Evolutionary conservation across 2,888 invertebrate genomes (phyloP).

Genomic region (Archips xylosteana): DNA sequence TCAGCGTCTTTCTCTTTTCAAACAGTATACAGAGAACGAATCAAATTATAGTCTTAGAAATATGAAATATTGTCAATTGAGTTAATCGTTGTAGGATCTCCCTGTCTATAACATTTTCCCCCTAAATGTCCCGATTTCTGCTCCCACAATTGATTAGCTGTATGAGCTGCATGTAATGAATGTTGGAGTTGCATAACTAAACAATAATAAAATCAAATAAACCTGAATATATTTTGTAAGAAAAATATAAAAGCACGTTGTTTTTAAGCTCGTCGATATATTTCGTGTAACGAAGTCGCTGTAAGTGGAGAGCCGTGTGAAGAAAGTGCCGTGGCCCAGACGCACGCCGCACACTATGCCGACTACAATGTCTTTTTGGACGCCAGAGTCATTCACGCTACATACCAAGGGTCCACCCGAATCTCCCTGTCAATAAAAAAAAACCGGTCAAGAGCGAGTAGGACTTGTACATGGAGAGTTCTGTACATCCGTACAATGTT

Average conservation of each 20-base stretch:
- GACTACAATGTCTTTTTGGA: slow-evolving; percentile 55
- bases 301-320: slow-evolving; percentile 55
- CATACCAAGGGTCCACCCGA: slow-evolving; percentile 73
- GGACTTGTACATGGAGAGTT: too few species aligned
- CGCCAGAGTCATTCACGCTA: slow-evolving; percentile 52
- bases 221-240: neutral
- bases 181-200: neutral
- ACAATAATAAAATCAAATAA: slow-evolving; percentile 2
- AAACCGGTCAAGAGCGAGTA: neutral
- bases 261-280: neutral
- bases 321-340: slow-evolving; percentile 27
- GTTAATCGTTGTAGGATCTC: too few species aligned
- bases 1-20: too few species aligned
- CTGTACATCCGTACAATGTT: too few species aligned
- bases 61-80: too few species aligned
- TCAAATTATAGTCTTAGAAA: too few species aligned
- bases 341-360: slow-evolving; percentile 54
- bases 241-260: neutral
- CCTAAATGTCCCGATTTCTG: too few species aligned
- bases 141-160: too few species aligned
- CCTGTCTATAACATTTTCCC: too few species aligned
- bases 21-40: too few species aligned
- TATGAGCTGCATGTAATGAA: too few species aligned
- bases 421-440: slow-evolving; percentile 62
- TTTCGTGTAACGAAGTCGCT: neutral